phyloP scores from a whole-genome alignment of 2,113 vertebrate genomes.

The Aviceda subcristata region DNA sequence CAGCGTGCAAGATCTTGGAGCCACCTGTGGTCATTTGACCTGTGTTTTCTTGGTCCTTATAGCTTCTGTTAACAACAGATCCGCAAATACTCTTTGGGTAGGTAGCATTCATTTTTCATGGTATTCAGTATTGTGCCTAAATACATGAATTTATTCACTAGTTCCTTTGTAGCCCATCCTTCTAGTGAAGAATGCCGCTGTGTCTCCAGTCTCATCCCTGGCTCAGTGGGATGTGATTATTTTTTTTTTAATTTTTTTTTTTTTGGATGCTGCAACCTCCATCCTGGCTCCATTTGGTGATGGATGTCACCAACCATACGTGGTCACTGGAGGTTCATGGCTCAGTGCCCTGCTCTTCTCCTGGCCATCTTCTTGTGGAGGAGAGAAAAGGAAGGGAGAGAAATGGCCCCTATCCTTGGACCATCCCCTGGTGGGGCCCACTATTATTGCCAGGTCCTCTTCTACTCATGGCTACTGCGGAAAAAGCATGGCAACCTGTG shows the following conservation, averaged over 20 bases:
- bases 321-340: not conserved
- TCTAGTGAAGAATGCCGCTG: not conserved
- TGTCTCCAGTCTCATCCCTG: not conserved
- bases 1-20: not conserved
- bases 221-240: not conserved
- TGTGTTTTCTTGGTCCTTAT: not conserved
- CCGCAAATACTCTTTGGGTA: not conserved
- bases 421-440: not conserved
- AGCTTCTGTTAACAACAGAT: not conserved
- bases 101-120: not conserved
- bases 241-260: too few species aligned
- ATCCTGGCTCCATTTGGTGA: not conserved
- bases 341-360: not conserved
- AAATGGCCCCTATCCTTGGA: not conserved
- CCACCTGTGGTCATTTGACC: not conserved
- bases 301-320: fast-evolving
- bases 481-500: not conserved
- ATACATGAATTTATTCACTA: not conserved
- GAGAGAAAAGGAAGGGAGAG: not conserved
- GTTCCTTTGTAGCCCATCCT: not conserved
- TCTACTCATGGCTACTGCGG: not conserved
- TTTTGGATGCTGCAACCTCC: not conserved
- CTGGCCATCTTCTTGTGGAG: not conserved
- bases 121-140: not conserved
- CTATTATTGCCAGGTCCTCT: not conserved